Base-by-base conservation (phyloP, 1,140 invertebrate species). In the Odontomachus brunneus region DNA sequence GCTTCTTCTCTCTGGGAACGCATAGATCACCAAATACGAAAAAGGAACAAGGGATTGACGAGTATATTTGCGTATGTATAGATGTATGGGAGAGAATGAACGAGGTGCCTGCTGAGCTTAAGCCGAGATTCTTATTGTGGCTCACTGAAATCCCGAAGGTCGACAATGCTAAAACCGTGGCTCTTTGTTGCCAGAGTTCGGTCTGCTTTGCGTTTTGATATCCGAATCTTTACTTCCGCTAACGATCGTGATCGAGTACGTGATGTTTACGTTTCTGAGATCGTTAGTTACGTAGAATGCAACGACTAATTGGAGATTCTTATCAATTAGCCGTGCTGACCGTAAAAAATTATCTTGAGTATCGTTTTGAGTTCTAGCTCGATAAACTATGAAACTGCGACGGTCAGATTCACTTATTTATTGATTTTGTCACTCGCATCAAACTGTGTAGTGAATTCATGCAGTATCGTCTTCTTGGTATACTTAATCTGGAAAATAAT, bases 131-230 rank as follows among this genome's bases (percentile, higher is more conserved):
- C 14, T 67, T 76, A 62, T 55, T 57, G 51, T 57, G 51, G 33
- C 51, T 80, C 51, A 65, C 57, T 80, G 66, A 26, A 29, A 57
- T 57, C 33, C 69, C 9, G 75, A 53, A 57, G 53, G 63, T 12
- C 49, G 75, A 71, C 65, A 69, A 80, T 80, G 75, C 65, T 19
- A 38, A 69, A 38, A 51, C 48, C 51, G 51, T 80, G 65, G 65
- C 51, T 80, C 75, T 80, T 80, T 80, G 75, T 80, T 63, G 22
- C 65, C 26, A 66, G 65, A 80, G 38, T 44, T 29, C 51, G 75
- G 75, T 29, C 65, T 44, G 65, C 51, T 69, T 80, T 62, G 74
- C 74, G 44, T 66, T 76, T 57, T 19, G 22, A 63, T 69, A 22
- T 71, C 65, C 63, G 51, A 55, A 69, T 57, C 49, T 26, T 57